Base-by-base conservation (phyloP, 2,113 vertebrate genomes). In the Spermophilus dauricus region DNA sequence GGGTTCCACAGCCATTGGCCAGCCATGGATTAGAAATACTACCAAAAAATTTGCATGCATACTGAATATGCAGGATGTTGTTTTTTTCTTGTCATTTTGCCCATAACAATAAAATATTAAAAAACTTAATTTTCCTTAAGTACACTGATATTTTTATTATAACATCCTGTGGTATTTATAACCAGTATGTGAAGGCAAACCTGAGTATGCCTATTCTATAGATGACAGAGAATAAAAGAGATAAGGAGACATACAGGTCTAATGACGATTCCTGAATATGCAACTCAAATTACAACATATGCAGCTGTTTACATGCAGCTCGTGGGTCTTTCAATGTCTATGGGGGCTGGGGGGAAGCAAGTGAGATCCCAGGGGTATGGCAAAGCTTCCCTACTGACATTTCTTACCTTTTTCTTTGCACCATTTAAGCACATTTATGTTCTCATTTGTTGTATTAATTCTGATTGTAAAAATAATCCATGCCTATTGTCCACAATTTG, bases 401-500 rank as follows among this genome's bases (percentile, higher is more conserved):
- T 84, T 4, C 20, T 73, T 80, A 61, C 48, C 37, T 87, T 76
- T 48, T 65, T 22, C 45, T 81, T 89, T 48, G 39, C 11, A 65
- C 58, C 32, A 28, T 89, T 86, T 90, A 77, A 93, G 77, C 28
- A 75, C 58, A 58, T 63, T 82, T 77, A 93, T 70, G 22, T 92
- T 26, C 32, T 56, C 30, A 90, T 87, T 93, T 83, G 48, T 56
- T 93, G 84, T 20, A 94, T 42, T 78, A 61, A 75, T 75, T 94
- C 42, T 94, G 39, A 85, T 82, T 18, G 0, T 81, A 88, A 96
- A 97, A 91, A 90, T 90, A 92, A 92, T 77, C 1, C 34, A 56
- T 13, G 28, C 12, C 37, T 63, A 20, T 73, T 84, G 76, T 45
- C 67, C 32, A 87, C 37, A 91, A 72, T 85, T 88, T 95, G 51